Conservation (phyloP, 2,888 invertebrate genomes). For the Dysmachus trigonus region DNA sequence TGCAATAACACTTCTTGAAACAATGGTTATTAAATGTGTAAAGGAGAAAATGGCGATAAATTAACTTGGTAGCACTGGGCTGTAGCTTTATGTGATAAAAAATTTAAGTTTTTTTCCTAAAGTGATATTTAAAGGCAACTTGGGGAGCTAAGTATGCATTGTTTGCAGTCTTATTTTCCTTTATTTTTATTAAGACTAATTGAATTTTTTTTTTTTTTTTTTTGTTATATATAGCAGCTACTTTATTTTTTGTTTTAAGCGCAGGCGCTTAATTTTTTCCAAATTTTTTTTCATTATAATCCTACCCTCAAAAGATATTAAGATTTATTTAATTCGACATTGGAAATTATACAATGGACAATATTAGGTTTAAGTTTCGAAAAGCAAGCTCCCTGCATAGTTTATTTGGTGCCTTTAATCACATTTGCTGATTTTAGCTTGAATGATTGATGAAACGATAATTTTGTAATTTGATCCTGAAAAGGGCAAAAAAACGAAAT, state of each 20-base stretch:
- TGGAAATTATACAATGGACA: not conserved
- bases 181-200: not conserved
- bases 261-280: not conserved
- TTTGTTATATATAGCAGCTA: not conserved
- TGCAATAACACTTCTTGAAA: conserved; percentile 42
- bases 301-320: not conserved
- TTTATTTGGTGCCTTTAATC: not conserved
- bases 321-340: not conserved
- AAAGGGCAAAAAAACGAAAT: too few relatives aligned
- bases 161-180: conserved; percentile 1
- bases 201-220: not conserved
- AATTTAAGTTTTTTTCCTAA: not conserved
- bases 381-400: not conserved
- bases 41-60: not conserved
- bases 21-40: conserved; percentile 4
- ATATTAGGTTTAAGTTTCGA: not conserved
- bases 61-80: conserved; percentile 28
- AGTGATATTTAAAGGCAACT: conserved; percentile 38
- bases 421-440: not conserved
- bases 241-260: not conserved
- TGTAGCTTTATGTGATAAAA: conserved; percentile 25
- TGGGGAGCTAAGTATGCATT: not conserved
- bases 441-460: too few relatives aligned
- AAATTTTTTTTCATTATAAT: not conserved
- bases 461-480: too few relatives aligned